Conservation (phyloP, 2,113 vertebrate species). For the Cochlearius cochlearius region DNA sequence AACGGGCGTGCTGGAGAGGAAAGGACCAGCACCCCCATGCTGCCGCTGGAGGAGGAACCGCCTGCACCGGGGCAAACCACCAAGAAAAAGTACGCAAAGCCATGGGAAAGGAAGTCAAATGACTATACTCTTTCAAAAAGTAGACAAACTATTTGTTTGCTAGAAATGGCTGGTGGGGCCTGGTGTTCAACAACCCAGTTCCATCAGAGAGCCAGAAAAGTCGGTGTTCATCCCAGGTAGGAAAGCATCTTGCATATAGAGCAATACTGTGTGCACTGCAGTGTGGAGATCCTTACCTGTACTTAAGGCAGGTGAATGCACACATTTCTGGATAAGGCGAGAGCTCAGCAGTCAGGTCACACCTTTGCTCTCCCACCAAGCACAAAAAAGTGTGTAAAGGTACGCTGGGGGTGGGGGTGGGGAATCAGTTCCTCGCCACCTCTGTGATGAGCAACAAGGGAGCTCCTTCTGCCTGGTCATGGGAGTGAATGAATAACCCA, state of each 20-base stretch:
- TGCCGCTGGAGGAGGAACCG: neutral
- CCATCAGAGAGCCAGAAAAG: neutral
- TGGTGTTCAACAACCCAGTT: neutral
- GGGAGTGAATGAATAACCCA: neutral
- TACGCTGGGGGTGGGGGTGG: neutral
- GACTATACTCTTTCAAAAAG: neutral
- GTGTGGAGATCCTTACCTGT: neutral
- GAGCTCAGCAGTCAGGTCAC: neutral
- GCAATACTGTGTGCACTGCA: neutral
- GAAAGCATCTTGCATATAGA: neutral
- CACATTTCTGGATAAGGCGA: neutral
- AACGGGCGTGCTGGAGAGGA: accelerated
- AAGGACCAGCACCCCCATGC: accelerated
- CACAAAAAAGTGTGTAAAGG: neutral
- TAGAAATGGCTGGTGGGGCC: neutral
- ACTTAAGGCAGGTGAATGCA: neutral
- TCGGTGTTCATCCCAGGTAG: neutral
- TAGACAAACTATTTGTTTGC: neutral
- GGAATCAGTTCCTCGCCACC: neutral
- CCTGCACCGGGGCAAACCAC: neutral
- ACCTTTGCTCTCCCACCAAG: neutral
- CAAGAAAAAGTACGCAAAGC: neutral
- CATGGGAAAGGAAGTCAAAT: neutral
- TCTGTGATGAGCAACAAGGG: neutral
- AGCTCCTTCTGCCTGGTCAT: neutral